Base-by-base conservation (phyloP, 2,797 vertebrate genomes). In the Netta rufina region DNA sequence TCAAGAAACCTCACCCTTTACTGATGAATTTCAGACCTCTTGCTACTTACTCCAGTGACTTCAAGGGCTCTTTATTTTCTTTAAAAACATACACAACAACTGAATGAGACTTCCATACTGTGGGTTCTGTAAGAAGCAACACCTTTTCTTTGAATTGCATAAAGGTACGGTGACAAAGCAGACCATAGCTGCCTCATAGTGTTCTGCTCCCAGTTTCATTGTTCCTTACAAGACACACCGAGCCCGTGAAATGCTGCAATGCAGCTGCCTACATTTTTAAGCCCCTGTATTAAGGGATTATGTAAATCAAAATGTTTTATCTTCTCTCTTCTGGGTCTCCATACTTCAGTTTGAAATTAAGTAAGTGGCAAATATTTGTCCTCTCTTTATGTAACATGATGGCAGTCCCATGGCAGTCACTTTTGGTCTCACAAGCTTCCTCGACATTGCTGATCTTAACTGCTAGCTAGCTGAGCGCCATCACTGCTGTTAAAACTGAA, bases 61-160 rank as follows among this genome's bases (percentile, higher is more conserved):
- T 30, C 81, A 36, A 85, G 75, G 67, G 65, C 61, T 90, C 61
- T 95, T 96, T 96, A 95, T 94, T 92, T 79, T 87, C 92, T 91
- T 36, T 94, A 87, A 21, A 91, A 92, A 91, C 81, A 69, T 24
- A 82, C 74, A 94, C 39, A 83, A 69, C 72, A 58, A 39, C 43
- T 47, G 90, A 57, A 49, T 5, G 64, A 60, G 61, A 74, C 5
- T 65, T 54, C n/a, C 74, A 76, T 33, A 24, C 53, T 9, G 25
- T 54, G 71, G 64, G 86, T 67, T 90, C 88, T 77, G 71, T 77
- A 56, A 65, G 85, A 85, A 94, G 85, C 79, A 51, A 39, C 13
- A 76, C 80, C 1, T 66, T 84, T 78, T 54, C 28, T 81, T 67
- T 5, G n/a, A 8, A 47, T 49, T 73, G 65, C 56, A 30, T 0